Conservation (phyloP, 1,140 invertebrate genomes). For the Phthorimaea operculella region DNA sequence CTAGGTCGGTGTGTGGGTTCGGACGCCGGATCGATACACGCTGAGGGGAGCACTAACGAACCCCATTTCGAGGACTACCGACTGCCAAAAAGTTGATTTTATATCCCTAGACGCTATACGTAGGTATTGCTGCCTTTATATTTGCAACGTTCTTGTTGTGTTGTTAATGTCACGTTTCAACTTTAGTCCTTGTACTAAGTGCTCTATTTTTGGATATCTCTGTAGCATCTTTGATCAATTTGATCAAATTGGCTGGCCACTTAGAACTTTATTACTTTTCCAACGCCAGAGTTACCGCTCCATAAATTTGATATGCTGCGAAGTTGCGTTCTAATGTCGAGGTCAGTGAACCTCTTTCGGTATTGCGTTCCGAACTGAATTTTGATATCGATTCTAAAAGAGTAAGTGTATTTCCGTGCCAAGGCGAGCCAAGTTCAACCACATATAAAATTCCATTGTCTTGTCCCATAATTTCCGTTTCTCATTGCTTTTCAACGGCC, state of each 20-base stretch:
- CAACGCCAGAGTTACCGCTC: conserved; percentile 40
- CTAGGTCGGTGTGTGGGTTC: conserved; percentile 22
- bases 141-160: no score
- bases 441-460: background rate
- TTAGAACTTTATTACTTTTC: conserved; percentile 47
- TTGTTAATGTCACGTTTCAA: no score
- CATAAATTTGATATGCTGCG: conserved; percentile 51
- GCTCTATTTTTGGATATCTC: no score
- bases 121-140: background rate
- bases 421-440: background rate
- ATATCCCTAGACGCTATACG: background rate
- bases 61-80: background rate
- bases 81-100: background rate
- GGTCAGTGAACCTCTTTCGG: conserved; percentile 30
- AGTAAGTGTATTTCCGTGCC: background rate
- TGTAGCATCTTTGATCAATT: no score
- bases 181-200: no score
- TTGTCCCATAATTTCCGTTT: no score
- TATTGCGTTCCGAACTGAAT: background rate
- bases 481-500: no score
- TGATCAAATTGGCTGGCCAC: conserved; percentile 8
- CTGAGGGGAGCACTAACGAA: conserved; percentile 21
- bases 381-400: background rate
- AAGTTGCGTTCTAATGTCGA: conserved; percentile 37
- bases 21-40: conserved; percentile 35